Conservation (phyloP, 2,113 vertebrate species). For the Pachycephala philippinensis region DNA sequence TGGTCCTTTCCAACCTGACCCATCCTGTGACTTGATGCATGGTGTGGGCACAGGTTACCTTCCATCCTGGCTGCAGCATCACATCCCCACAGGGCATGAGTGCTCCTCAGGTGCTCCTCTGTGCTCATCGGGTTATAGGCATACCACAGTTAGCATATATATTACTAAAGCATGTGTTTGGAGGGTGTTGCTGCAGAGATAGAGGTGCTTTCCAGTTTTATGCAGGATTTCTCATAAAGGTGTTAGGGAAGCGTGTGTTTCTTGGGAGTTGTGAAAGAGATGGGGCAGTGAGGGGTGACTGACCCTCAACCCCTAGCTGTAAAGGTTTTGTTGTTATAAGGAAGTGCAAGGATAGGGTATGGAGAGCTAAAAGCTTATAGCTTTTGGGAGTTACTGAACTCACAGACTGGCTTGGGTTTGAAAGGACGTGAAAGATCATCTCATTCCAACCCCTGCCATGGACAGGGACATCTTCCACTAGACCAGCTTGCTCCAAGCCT, state of each 20-base stretch:
- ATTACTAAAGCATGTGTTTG: neutral
- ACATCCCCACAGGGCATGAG: neutral
- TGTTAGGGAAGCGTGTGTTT: neutral
- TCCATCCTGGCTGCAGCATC: neutral
- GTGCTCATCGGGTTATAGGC: neutral
- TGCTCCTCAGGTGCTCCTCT: too few relatives aligned
- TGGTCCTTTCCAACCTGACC: neutral
- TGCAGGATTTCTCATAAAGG: neutral
- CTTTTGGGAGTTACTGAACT: neutral
- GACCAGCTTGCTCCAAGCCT: accelerated
- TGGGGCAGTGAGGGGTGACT: neutral
- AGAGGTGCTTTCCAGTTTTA: neutral
- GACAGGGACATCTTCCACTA: neutral
- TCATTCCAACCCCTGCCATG: neutral
- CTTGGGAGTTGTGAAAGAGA: neutral
- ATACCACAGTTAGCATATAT: accelerated
- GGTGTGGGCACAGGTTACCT: neutral
- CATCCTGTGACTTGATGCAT: neutral
- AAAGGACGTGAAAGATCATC: neutral
- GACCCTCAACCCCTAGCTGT: neutral
- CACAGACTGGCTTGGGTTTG: neutral
- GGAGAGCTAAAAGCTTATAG: neutral
- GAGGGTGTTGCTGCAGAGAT: neutral
- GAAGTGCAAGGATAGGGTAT: neutral
- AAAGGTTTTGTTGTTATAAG: neutral